phyloP scores from a whole-genome alignment of 2,113 vertebrate genomes.

The Podarcis cretensis region DNA sequence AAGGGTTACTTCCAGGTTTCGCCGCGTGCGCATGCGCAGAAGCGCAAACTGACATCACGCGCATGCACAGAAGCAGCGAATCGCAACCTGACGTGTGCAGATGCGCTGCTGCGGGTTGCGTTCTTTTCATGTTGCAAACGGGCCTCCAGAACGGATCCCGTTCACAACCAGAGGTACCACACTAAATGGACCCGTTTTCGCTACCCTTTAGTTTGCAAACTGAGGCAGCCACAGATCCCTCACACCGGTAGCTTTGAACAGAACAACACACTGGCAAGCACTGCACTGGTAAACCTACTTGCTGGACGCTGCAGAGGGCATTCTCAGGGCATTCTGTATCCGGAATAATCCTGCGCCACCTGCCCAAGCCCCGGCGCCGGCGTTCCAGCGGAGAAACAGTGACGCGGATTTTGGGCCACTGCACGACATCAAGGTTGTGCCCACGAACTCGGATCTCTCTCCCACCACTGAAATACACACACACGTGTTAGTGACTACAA shows the following conservation, averaged over 20 bases:
- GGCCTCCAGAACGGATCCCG: too few relatives aligned
- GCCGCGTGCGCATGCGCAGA: too few relatives aligned
- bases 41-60: too few relatives aligned
- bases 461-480: conserved; percentile 83
- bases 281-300: conserved; percentile 57
- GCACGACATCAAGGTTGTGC: conserved; percentile 93
- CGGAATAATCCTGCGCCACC: conserved; percentile 73
- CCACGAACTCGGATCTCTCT: conserved; percentile 86
- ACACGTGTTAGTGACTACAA: neutral
- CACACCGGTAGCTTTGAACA: neutral
- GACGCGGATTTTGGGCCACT: conserved; percentile 89
- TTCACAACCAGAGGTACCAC: too few relatives aligned
- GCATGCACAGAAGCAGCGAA: too few relatives aligned
- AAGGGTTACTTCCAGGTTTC: too few relatives aligned
- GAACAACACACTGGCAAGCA: neutral
- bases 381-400: conserved; percentile 72
- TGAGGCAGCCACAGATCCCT: neutral
- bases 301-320: conserved; percentile 75
- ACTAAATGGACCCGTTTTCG: too few relatives aligned
- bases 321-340: conserved; percentile 79
- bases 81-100: too few relatives aligned
- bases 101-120: too few relatives aligned
- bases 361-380: conserved; percentile 66
- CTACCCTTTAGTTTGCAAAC: neutral
- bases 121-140: too few relatives aligned